Percentiles rank a stretch among this genome's conserved stretches.
Conservation (phyloP, 30 jellyfish, hydroid and myxozoan species). For the Hydractinia echinata region DNA sequence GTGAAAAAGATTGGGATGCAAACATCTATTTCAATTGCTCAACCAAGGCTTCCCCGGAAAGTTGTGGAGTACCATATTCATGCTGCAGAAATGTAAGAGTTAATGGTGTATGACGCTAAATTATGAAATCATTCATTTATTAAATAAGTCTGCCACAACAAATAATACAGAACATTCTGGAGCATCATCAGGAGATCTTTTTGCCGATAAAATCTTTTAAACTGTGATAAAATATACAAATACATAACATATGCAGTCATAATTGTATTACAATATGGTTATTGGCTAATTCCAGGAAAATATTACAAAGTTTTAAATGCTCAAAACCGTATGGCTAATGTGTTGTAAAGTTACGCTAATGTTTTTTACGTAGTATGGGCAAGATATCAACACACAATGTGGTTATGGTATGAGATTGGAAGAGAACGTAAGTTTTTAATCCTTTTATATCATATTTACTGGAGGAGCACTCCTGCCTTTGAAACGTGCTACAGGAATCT, state of each 20-base stretch:
- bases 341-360: too few species aligned
- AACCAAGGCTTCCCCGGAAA: conserved; percentile 61
- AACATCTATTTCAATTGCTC: conserved; percentile 78
- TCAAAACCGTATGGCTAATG: too few species aligned
- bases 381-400: conserved; percentile 66
- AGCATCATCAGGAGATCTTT: neutral
- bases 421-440: neutral
- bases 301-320: too few species aligned
- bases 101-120: neutral
- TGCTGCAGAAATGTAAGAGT: conserved; percentile 72
- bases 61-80: conserved; percentile 89
- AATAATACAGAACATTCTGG: neutral
- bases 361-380: conserved; percentile 28
- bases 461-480: neutral
- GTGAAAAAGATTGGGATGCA: conserved; percentile 69
- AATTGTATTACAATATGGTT: too few species aligned
- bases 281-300: too few species aligned
- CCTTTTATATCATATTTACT: conserved; percentile 5
- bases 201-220: too few species aligned
- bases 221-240: too few species aligned
- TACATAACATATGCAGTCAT: too few species aligned
- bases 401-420: conserved; percentile 37
- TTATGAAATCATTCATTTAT: neutral
- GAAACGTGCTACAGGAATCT: too few species aligned
- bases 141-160: neutral